phyloP scores from a whole-genome alignment of 2,888 invertebrate genomes.

The Anthrax anthrax region DNA sequence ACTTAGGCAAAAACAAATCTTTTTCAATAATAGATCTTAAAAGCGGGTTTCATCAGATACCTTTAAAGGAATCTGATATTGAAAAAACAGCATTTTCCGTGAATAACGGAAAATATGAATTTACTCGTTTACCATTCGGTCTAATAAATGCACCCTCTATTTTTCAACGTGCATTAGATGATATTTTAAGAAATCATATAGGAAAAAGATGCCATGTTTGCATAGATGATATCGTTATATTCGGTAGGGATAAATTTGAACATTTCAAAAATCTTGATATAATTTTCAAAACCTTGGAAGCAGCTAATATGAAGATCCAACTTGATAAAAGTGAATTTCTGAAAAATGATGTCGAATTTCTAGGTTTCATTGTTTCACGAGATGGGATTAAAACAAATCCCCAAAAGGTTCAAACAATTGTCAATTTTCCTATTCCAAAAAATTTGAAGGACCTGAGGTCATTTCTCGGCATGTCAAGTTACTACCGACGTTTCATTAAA shows the following conservation, averaged over 20 bases:
- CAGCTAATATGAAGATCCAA: constrained; percentile 8
- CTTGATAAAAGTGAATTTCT: constrained; percentile 17
- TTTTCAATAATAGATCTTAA: no score
- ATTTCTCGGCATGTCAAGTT: no score
- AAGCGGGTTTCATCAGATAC: no score
- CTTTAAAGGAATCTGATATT: no score
- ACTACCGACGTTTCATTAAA: constrained; percentile 13
- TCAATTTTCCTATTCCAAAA: constrained; percentile 12
- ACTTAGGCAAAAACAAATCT: no score
- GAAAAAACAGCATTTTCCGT: no score
- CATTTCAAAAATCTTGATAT: constrained; percentile 4
- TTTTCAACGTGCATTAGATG: constrained; percentile 8
- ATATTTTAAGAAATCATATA: no score
- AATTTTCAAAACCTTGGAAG: constrained; percentile 3
- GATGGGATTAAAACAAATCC: no score
- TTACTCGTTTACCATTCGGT: constrained; percentile 9
- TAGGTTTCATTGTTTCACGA: constrained; percentile 21
- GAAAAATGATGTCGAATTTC: constrained; percentile 17
- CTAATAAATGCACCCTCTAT: constrained; percentile 10
- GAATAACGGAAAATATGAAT: no score
- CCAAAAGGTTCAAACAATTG: constrained; percentile 13
- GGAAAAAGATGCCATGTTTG: constrained; percentile 7
- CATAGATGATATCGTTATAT: constrained; percentile 9
- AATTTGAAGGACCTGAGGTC: constrained; percentile 11
- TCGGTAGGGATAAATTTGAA: constrained; percentile 6